Conservation (phyloP, 2,888 invertebrate species). For the Rhagonycha fulva region DNA sequence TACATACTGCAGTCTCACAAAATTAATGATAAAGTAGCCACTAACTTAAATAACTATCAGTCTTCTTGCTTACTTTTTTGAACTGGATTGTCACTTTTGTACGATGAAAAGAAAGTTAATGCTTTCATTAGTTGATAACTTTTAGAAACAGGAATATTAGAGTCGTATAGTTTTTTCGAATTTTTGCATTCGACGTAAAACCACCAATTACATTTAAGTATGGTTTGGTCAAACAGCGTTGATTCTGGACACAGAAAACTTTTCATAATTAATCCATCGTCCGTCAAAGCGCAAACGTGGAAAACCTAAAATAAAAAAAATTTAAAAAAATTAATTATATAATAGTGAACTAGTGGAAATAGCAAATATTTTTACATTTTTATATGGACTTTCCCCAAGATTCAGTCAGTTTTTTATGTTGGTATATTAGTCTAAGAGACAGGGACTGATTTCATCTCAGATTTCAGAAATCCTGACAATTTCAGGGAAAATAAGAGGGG, state of each 20-base stretch:
- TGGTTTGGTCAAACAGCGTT: constrained; percentile 88
- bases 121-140: constrained; percentile 92
- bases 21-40: not conserved
- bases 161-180: constrained; percentile 80
- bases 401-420: too few relatives aligned
- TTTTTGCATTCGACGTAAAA: constrained; percentile 90
- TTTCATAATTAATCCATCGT: constrained; percentile 87
- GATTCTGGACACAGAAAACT: constrained; percentile 91
- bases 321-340: not conserved
- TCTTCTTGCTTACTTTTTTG: constrained; percentile 38
- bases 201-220: constrained; percentile 93
- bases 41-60: constrained; percentile 30
- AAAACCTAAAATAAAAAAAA: constrained; percentile 68
- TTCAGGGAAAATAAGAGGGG: too few relatives aligned
- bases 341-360: not conserved
- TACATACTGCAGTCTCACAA: not conserved
- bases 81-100: constrained; percentile 65
- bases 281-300: constrained; percentile 88
- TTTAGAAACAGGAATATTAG: constrained; percentile 88
- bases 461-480: too few relatives aligned
- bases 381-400: too few relatives aligned
- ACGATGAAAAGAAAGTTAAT: constrained; percentile 84
- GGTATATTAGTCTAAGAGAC: too few relatives aligned
- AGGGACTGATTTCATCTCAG: too few relatives aligned
- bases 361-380: too few relatives aligned